Conservation (phyloP, 2,113 vertebrate species). For the Corvus hawaiiensis region DNA sequence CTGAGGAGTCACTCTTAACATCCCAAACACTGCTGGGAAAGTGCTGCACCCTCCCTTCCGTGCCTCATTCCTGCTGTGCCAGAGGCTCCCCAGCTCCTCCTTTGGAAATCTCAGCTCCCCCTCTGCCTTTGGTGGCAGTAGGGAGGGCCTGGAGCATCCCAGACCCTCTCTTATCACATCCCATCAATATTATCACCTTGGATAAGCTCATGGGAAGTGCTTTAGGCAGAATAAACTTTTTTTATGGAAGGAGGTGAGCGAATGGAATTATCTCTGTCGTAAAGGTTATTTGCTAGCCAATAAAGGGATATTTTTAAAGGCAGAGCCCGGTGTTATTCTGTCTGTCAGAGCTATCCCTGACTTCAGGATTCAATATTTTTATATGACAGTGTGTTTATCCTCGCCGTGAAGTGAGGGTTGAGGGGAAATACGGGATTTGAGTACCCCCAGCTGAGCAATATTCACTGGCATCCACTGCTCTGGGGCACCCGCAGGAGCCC, state of each 20-base stretch:
- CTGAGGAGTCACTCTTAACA: background rate
- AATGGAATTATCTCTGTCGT: background rate
- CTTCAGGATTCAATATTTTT: background rate
- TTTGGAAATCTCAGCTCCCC: background rate
- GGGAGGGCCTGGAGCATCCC: background rate
- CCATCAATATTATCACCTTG: background rate
- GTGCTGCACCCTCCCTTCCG: background rate
- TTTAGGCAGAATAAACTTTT: background rate
- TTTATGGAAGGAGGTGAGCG: background rate
- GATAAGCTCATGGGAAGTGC: background rate
- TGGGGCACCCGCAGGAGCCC: background rate
- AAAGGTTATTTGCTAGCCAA: background rate
- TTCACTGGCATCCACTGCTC: background rate
- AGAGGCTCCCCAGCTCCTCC: background rate
- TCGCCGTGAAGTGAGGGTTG: rapidly evolving
- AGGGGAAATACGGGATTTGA: background rate
- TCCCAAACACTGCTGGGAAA: background rate
- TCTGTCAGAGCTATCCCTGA: background rate
- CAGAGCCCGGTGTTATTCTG: background rate
- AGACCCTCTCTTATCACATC: background rate
- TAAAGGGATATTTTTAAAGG: background rate
- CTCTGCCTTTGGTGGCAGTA: background rate
- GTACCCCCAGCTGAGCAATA: background rate
- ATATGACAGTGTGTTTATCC: background rate
- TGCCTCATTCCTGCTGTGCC: background rate